Percentiles rank a stretch among this genome's conserved stretches.
Conservation (phyloP, 2,113 vertebrate genomes). For the Nycticorax nycticorax region DNA sequence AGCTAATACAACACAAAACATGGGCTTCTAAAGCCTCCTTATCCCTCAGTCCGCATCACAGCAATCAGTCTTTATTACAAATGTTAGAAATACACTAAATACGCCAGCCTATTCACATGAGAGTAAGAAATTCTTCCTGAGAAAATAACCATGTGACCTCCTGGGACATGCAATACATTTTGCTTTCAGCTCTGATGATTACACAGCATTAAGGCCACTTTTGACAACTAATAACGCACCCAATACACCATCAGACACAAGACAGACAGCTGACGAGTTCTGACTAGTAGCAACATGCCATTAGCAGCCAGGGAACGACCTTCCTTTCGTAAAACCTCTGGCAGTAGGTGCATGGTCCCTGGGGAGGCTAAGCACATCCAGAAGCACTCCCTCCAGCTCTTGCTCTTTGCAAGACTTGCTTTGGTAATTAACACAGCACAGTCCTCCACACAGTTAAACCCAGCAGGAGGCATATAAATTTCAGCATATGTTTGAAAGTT, state of each 20-base stretch:
- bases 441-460: not conserved
- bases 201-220: not conserved
- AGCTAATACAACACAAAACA: not conserved
- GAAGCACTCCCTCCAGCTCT: not conserved
- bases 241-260: not conserved
- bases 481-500: not conserved
- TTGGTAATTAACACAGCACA: not conserved
- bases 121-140: not conserved
- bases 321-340: not conserved
- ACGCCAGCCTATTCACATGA: not conserved
- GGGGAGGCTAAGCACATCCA: not conserved
- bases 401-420: not conserved
- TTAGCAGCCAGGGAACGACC: not conserved
- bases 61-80: not conserved
- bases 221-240: not conserved
- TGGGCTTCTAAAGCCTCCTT: not conserved
- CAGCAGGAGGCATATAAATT: not conserved
- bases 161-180: not conserved
- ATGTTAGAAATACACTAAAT: not conserved
- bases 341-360: not conserved
- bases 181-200: not conserved
- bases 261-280: not conserved
- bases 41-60: not conserved
- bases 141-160: not conserved
- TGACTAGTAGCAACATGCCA: not conserved